A percentile compares a stretch with the other conserved stretches of the same genome.
These are phyloP conservation scores for Drosophila nigrodunni DNA, from an alignment of 1,140 invertebrate species.

Conservation along the genomic window DNA sequence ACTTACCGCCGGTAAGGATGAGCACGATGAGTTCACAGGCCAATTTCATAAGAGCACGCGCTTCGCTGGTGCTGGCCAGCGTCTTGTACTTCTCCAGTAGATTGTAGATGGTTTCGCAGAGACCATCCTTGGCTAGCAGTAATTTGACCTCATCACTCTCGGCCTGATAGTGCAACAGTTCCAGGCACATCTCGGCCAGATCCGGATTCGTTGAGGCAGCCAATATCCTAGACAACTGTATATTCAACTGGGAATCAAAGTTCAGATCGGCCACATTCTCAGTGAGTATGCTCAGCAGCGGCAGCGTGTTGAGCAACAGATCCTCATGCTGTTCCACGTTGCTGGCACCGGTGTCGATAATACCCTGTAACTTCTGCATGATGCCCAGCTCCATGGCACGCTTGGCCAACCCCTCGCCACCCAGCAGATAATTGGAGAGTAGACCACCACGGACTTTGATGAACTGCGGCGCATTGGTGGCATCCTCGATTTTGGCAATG, in stretches of 20 bases:
- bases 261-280: slow-evolving; percentile 88
- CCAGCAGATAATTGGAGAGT: slow-evolving; percentile 92
- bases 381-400: slow-evolving; percentile 88
- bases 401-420: slow-evolving; percentile 88
- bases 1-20: slow-evolving; percentile 92
- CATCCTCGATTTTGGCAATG: slow-evolving; percentile 73
- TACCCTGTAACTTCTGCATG: slow-evolving; percentile 86
- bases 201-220: slow-evolving; percentile 88
- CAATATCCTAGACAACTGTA: slow-evolving; percentile 87
- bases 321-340: slow-evolving; percentile 86
- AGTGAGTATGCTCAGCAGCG: slow-evolving; percentile 90
- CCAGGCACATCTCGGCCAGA: slow-evolving; percentile 90
- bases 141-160: slow-evolving; percentile 92
- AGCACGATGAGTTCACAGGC: slow-evolving; percentile 94
- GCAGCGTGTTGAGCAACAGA: slow-evolving; percentile 88
- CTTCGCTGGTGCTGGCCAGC: slow-evolving; percentile 88
- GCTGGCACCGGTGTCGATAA: slow-evolving; percentile 85
- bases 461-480: slow-evolving; percentile 84
- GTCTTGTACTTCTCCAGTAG: slow-evolving; percentile 90
- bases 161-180: slow-evolving; percentile 90
- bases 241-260: slow-evolving; percentile 86
- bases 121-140: slow-evolving; percentile 89
- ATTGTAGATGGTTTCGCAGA: slow-evolving; percentile 90
- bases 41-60: slow-evolving; percentile 90
- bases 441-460: slow-evolving; percentile 89